Base-by-base conservation (phyloP, 1,140 invertebrate genomes). In the Cyphomyrmex costatus region DNA sequence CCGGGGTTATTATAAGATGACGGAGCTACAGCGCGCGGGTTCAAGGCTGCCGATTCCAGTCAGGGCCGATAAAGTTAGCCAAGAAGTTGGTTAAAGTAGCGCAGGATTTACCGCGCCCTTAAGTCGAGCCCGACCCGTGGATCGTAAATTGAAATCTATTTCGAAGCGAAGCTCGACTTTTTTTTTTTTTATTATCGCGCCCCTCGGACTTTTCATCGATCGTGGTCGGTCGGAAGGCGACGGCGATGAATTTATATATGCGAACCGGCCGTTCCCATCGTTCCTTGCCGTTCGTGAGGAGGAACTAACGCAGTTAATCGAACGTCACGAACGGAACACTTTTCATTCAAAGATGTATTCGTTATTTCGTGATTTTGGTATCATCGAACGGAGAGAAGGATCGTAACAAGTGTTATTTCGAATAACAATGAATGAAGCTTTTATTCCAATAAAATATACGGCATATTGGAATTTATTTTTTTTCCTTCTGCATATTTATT, bases 71-170 rank as follows among this genome's bases (percentile, higher is more conserved):
- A 58, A 80, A 80, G 33, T 80, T 80, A 30, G 49, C 49, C 33
- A 49, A 16, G 24, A 70, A 80, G 49, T 68, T 80, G 30, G 65
- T 16, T 21, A 63, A 42, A 80, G 51, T 56, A 56, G 21, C 63
- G 49, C 78, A 49, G 63, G 63, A 80, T 80, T 80, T 80, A 80
- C 78, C 78, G 78, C 65, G 33, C 78, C 66, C 51, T 80, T n/a
- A 80, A 80, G 78, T 80, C 46, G 46, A 51, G 46, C 46, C 65
- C 30, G 21, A 3, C 51, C 30, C 21, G 46, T 46, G 49, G 51
- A 70, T 71, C 65, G 65, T 82, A 82, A 82, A 82, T 82, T 71
- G 66, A 70, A 71, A 82, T 82, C 78, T 82, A 58, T 82, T 73
- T 82, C 51, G 27, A 79, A 79, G 61, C 46, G 46, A 51, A 79